Base-by-base conservation (phyloP, 2,113 vertebrate species). In the Lethenteron reissneri region DNA sequence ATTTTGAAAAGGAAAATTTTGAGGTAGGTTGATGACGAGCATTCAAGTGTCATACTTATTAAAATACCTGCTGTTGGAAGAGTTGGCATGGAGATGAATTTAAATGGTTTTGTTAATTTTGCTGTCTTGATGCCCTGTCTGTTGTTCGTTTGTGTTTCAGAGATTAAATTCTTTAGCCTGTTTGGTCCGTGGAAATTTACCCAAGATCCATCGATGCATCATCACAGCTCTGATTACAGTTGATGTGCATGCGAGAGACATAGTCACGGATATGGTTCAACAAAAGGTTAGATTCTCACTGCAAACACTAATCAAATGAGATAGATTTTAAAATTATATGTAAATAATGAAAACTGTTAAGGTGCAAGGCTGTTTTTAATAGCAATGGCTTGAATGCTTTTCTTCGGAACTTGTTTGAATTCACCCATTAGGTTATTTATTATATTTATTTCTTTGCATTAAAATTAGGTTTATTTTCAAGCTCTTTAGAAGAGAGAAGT, bases 211-310 rank as follows among this genome's bases (percentile, higher is more conserved):
- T 74, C 83, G 85, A 72, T 82, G 83, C 74, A 86, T 87, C 73
- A 78, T 88, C 76, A 91, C 82, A 10, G 83, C 85, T 14, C 79
- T 86, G 64, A 86, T 89, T 77, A 90, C 85, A 57, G 80, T 79
- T 57, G 87, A 87, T 68, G 88, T 88, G 5, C 84, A 88, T 4
- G 85, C 86, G 62, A 85, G 85, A 78, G 85, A 86, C 73, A 85
- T 88, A 71, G 82, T 89, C 74, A 83, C 81, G 1, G 85, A 86
- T 72, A 79, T 88, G 3, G 80, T 86, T 21, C 72, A 69, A 57
- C 76, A 83, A 72, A 82, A 85, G 83, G 83, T 86, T 41, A 41
- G 6, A 41, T 41, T 41, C 41, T 41, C 41, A 41, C 41, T 41
- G 41, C 41, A 41, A 7, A 41, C 41, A 41, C 41, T 41, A 41